Base-by-base conservation (phyloP, 2,888 invertebrate species). In the Gasteruption jaculator region DNA sequence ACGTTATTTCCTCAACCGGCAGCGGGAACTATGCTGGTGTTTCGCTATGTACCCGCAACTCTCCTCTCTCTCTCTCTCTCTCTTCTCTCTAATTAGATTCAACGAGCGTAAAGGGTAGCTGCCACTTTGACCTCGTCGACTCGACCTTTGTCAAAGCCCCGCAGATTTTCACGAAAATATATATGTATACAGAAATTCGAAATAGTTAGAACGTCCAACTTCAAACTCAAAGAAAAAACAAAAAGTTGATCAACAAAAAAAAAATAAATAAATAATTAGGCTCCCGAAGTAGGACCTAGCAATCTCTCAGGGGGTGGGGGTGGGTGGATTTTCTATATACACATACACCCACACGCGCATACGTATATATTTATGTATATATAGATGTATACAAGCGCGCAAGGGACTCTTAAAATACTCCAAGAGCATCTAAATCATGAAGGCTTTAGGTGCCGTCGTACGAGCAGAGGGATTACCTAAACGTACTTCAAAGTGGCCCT, bases 81-180 rank as follows among this genome's bases (percentile, higher is more conserved):
- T n/a, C n/a, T n/a, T n/a, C n/a, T n/a, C n/a, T n/a, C n/a, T 69
- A 70, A 70, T 70, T 70, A 68, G 68, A 70, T 70, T 70, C 68
- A 69, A 69, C 68, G 69, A 69, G 66, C 61, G 57, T 54, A 53
- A 51, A 57, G 56, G 63, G 61, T 53, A 50, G 49, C 46, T 53
- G 39, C 45, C 27, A 52, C 55, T n/a, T n/a, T n/a, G n/a, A n/a
- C n/a, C n/a, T n/a, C n/a, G n/a, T n/a, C n/a, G n/a, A n/a, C n/a
- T n/a, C n/a, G n/a, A n/a, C n/a, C n/a, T n/a, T n/a, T n/a, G n/a
- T n/a, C n/a, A n/a, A n/a, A n/a, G n/a, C n/a, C n/a, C n/a, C n/a
- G n/a, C n/a, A n/a, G 38, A 42, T 40, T 41, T 26, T 20, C 11
- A 15, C 20, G 15, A 29, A 18, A 19, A 19, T 14, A 16, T 22